Percentiles rank a stretch among this genome's conserved stretches.
Evolutionary conservation across 2,888 invertebrate genomes (phyloP).

Genomic region (Platycnemis pennipes): DNA sequence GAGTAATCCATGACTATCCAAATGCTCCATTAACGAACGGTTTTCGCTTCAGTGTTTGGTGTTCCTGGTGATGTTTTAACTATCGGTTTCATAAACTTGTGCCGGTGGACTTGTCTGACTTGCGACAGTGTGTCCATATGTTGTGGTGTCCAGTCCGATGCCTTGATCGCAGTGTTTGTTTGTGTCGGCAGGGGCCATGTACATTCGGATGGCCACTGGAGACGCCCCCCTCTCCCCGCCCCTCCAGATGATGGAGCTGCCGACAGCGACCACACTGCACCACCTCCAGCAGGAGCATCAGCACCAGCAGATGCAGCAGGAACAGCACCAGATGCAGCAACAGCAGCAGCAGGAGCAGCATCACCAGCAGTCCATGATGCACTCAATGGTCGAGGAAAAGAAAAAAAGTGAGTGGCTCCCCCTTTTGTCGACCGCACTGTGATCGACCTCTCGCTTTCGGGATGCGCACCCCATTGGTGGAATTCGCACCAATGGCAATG

Average conservation of each 20-base stretch:
- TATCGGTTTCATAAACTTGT: background rate
- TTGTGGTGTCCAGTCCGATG: background rate
- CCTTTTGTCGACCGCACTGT: background rate
- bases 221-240: slow-evolving; percentile 38
- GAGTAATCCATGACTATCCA: too few species aligned
- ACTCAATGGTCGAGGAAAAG: slow-evolving; percentile 56
- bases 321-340: background rate
- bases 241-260: slow-evolving; percentile 56
- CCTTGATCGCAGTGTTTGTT: background rate
- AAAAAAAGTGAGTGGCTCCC: slow-evolving; percentile 43
- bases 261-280: slow-evolving; percentile 49
- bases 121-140: background rate
- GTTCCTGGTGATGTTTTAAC: too few species aligned
- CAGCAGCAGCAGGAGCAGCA: background rate
- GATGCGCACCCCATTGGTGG: too few species aligned
- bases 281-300: slow-evolving; percentile 55
- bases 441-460: too few species aligned
- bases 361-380: slow-evolving; percentile 37
- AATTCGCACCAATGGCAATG: too few species aligned
- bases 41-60: too few species aligned
- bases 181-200: slow-evolving; percentile 33
- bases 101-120: background rate
- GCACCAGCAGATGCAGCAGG: slow-evolving; percentile 15
- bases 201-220: slow-evolving; percentile 47
- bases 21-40: too few species aligned